Conservation (phyloP, 2,113 vertebrate species). For the Tragelaphus buxtoni region DNA sequence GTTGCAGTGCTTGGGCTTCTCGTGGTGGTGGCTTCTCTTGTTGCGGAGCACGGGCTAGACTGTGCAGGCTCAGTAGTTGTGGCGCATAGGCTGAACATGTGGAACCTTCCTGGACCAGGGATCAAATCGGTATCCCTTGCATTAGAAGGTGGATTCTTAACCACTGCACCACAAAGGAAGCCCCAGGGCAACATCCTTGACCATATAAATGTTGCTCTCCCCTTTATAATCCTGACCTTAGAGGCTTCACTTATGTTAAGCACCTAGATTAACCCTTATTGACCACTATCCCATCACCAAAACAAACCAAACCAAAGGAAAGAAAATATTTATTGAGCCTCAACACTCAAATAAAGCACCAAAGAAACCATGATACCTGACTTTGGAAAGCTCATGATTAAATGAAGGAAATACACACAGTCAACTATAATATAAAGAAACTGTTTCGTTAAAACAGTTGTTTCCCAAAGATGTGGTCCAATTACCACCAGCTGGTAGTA, state of each 20-base stretch:
- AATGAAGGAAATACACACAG: background rate
- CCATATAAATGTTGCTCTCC: background rate
- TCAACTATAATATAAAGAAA: background rate
- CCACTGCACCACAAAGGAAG: background rate
- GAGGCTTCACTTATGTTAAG: background rate
- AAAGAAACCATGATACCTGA: background rate
- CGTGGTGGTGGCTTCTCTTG: background rate
- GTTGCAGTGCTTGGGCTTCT: background rate
- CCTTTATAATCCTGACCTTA: background rate
- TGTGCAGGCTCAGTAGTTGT: background rate
- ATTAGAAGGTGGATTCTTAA: background rate
- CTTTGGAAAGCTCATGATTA: background rate
- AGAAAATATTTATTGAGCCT: background rate
- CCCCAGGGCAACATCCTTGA: background rate
- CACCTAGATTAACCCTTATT: background rate
- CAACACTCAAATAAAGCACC: background rate
- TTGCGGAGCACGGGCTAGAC: background rate
- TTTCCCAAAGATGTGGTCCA: background rate
- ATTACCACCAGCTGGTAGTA: background rate
- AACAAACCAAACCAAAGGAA: conserved; percentile 2
- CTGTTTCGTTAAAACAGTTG: background rate
- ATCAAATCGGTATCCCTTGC: background rate
- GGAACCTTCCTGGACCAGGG: background rate
- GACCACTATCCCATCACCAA: background rate
- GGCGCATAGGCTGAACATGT: background rate